Conservation (phyloP, 2,797 vertebrate species). For the Tenualosa ilisha region DNA sequence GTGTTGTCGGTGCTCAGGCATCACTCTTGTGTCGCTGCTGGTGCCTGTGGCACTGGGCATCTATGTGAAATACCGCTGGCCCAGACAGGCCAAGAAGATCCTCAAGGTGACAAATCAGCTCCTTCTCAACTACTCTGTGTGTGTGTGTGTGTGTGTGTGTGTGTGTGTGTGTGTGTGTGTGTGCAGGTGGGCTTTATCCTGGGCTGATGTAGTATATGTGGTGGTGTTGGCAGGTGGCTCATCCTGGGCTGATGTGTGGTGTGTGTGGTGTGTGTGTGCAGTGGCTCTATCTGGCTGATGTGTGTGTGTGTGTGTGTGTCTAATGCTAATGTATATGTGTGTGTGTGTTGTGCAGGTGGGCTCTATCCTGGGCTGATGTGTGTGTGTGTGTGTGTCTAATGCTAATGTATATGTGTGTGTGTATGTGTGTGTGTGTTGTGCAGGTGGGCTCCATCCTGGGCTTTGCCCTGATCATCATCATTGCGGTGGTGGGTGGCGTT, state of each 20-base stretch:
- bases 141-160: constrained; percentile 58
- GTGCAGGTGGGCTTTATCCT: no score
- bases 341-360: no score
- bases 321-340: constrained; percentile 55
- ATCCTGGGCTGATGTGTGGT: no score
- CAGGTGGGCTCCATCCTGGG: constrained; percentile 88
- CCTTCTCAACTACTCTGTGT: background rate
- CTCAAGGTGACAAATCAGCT: constrained; percentile 80
- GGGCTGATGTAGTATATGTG: no score
- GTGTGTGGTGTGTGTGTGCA: constrained; percentile 46
- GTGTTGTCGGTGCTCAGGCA: constrained; percentile 77
- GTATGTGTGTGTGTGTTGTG: constrained; percentile 21
- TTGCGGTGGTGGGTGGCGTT: constrained; percentile 87
- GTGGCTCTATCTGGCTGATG: no score
- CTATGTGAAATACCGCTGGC: constrained; percentile 84
- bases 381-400: background rate
- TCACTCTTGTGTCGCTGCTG: constrained; percentile 84
- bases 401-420: background rate
- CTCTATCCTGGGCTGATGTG: no score
- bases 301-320: constrained; percentile 55
- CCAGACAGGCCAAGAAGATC: constrained; percentile 80
- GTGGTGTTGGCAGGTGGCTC: no score
- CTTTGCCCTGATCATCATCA: constrained; percentile 79
- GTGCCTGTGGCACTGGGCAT: constrained; percentile 85
- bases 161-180: no score